Base-by-base conservation (phyloP, 2,888 invertebrate species). In the Flexamia atlantica region DNA sequence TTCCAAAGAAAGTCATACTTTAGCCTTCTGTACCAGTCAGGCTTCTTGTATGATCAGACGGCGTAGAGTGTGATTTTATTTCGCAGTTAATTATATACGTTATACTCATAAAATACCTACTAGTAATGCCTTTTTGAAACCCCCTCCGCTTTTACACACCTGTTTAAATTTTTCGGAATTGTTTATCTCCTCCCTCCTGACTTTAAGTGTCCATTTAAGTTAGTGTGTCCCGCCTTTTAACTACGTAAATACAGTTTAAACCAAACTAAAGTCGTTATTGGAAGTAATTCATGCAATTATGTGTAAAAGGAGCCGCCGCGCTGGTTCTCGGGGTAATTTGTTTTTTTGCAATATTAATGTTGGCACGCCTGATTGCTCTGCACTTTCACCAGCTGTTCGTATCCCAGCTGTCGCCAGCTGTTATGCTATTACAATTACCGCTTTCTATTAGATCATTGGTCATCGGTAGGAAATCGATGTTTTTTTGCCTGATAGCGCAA, bases 361-460 rank as follows among this genome's bases (percentile, higher is more conserved):
- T 64, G 64, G 64, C 30, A 28, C 28, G 5, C 5, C 64, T 64
- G 64, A 64, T 25, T 64, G 30, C 64, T 14, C 64, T 64, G 30
- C 64, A 28, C 64, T 64, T 64, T 64, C 64, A 64, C 64, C 64
- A 64, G 28, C 57, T 57, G 57, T 57, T 57, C 23, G 25, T 20
- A 23, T 23, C 10, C 57, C 57, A 57, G 57, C 64, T 64, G 64
- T 64, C 64, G 20, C 64, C 64, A 9, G 64, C 28, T 64, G n/a
- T n/a, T 12, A 28, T 30, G 64, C 30, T 30, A 64, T 64, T 30
- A 30, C 30, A 17, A 64, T 64, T 30, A 28, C 14, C 25, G 28
- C 64, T 64, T 64, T 64, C 64, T 64, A 28, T 28, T 64, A 46
- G 46, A 46, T 46, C 17, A 17, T 17, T 17, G 46, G 17, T 17